Evolutionary conservation across 2,888 invertebrate genomes (phyloP).

Genomic region (Perdita meconis): DNA sequence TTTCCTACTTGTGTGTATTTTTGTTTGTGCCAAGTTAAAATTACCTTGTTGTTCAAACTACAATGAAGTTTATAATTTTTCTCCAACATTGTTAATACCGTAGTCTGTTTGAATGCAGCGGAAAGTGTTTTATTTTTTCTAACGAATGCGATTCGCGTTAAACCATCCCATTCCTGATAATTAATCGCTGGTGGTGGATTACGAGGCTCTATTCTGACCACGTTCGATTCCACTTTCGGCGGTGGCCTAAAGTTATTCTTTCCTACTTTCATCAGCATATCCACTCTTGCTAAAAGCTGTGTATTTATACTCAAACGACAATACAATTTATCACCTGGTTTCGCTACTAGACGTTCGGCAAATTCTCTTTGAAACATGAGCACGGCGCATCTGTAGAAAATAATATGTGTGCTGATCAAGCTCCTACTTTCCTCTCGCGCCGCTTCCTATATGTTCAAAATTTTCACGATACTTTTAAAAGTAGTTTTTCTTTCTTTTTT

Average conservation of each 20-base stretch:
- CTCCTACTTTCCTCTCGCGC: slow-evolving; percentile 3
- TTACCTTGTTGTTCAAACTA: slow-evolving; percentile 92
- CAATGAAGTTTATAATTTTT: slow-evolving; percentile 96
- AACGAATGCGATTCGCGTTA: slow-evolving; percentile 96
- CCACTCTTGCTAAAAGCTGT: slow-evolving; percentile 96
- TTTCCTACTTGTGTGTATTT: too few relatives aligned
- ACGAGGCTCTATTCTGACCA: slow-evolving; percentile 98
- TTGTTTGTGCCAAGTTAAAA: neutral
- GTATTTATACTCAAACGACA: slow-evolving; percentile 98
- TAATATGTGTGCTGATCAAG: slow-evolving; percentile 40
- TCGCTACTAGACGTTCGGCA: slow-evolving; percentile 97
- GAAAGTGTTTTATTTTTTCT: slow-evolving; percentile 98
- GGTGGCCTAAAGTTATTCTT: slow-evolving; percentile 99
- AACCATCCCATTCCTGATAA: slow-evolving; percentile 99
- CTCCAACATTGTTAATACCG: slow-evolving; percentile 93
- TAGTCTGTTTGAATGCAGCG: slow-evolving; percentile 94
- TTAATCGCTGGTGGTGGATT: slow-evolving; percentile 98
- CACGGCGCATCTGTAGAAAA: slow-evolving; percentile 94
- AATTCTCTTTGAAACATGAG: slow-evolving; percentile 99
- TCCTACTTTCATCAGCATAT: slow-evolving; percentile 98
- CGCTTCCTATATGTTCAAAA: slow-evolving; percentile 23
- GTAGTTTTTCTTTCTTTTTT: too few relatives aligned
- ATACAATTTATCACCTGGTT: slow-evolving; percentile 98
- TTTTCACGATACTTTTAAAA: slow-evolving; percentile 7
- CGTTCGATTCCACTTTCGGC: slow-evolving; percentile 99